These are phyloP conservation scores for Myotis planiceps DNA, from an alignment of 2,797 vertebrate species.

Conservation along the genomic window DNA sequence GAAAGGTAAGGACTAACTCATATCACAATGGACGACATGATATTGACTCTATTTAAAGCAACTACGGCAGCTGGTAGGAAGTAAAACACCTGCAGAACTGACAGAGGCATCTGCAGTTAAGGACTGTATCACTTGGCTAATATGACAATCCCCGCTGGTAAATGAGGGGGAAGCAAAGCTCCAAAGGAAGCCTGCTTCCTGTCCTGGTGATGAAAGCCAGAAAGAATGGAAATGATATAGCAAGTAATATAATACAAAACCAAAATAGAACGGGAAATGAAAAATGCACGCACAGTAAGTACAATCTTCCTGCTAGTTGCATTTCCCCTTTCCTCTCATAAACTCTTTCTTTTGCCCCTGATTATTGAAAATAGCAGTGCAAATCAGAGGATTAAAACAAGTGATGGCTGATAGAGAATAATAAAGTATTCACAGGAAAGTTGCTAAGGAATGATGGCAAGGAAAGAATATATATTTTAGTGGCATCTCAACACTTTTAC, in stretches of 20 bases:
- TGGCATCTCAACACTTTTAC: background rate
- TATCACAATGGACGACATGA: background rate
- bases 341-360: background rate
- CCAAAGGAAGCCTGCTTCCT: background rate
- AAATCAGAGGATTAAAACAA: background rate
- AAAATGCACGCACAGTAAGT: constrained; percentile 15
- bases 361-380: background rate
- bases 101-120: background rate
- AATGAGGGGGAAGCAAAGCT: background rate
- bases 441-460: background rate
- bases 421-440: background rate
- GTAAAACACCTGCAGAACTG: background rate
- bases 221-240: background rate
- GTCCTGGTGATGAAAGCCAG: constrained; percentile 1
- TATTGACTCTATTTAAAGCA: constrained; percentile 50
- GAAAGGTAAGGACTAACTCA: background rate
- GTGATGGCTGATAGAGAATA: background rate
- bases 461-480: background rate
- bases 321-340: background rate
- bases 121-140: background rate
- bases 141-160: background rate
- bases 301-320: background rate
- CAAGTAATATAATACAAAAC: constrained; percentile 34
- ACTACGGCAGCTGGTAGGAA: background rate
- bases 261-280: constrained; percentile 50